These are phyloP conservation scores for Hiodon alosoides DNA, from an alignment of 2,113 vertebrate genomes.

Conservation along the genomic window DNA sequence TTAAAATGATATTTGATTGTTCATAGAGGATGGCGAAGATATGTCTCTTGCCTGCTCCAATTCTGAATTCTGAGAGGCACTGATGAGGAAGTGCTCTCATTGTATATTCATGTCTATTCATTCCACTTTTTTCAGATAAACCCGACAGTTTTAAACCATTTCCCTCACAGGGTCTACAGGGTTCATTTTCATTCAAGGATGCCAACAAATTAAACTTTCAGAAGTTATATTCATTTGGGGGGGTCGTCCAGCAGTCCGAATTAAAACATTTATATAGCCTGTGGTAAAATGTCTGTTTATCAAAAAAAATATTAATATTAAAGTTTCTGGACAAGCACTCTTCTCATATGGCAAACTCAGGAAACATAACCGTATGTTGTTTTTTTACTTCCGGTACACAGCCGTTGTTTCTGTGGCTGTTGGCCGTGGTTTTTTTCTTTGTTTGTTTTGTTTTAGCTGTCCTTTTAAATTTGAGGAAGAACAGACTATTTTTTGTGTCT, in stretches of 20 bases:
- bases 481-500: background rate
- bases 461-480: too few species aligned
- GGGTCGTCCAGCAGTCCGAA: background rate
- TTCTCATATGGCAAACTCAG: background rate
- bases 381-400: too few species aligned
- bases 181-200: background rate
- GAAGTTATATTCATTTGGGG: background rate
- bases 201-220: conserved; percentile 3
- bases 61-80: background rate
- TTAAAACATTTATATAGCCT: conserved; percentile 10
- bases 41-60: background rate
- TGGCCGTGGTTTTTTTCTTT: background rate
- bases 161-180: too few species aligned
- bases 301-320: too few species aligned
- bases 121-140: background rate
- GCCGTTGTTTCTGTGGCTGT: background rate
- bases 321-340: too few species aligned
- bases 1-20: background rate
- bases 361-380: background rate
- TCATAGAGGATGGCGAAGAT: background rate
- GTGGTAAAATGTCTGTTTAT: conserved; percentile 11
- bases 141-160: background rate
- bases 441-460: background rate
- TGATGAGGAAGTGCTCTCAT: background rate
- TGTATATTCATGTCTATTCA: background rate